phyloP scores from a whole-genome alignment of 2,888 invertebrate genomes.

The Ennomos quercinarius region DNA sequence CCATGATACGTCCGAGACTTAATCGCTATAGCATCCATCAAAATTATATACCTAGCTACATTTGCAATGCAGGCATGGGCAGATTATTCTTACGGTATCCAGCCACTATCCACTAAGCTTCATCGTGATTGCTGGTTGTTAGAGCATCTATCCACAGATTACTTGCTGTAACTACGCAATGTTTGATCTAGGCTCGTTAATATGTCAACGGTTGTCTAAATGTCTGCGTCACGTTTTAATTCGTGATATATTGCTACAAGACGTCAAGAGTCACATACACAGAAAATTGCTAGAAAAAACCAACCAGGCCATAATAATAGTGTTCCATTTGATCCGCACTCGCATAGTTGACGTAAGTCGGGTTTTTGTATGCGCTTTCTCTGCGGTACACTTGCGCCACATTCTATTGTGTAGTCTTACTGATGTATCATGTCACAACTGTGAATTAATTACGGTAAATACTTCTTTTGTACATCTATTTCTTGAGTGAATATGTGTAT shows the following conservation, averaged over 20 bases:
- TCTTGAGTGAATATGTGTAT: neutral
- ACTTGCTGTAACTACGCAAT: no score
- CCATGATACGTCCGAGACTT: no score
- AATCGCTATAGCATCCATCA: no score
- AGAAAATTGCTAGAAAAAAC: conserved; percentile 30
- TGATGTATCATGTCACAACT: conserved; percentile 32
- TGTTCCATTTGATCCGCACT: conserved; percentile 25
- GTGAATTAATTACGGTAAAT: conserved; percentile 30
- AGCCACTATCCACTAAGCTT: no score
- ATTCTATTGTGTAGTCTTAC: conserved; percentile 40
- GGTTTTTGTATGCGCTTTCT: conserved; percentile 49
- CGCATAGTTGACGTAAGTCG: conserved; percentile 33
- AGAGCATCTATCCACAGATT: no score
- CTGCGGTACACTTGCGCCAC: conserved; percentile 46
- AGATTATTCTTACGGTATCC: no score
- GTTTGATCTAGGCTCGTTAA: neutral
- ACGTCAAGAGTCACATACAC: conserved; percentile 26
- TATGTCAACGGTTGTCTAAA: neutral
- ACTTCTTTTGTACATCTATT: neutral
- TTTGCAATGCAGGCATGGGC: no score
- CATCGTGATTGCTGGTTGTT: no score
- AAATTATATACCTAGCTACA: no score
- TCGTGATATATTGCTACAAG: conserved; percentile 28
- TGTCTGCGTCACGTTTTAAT: conserved; percentile 4
- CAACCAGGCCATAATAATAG: conserved; percentile 21